Percentiles rank a stretch among this genome's conserved stretches.
phyloP scores from a whole-genome alignment of 2,797 vertebrate species.

The Propithecus deckenii region DNA sequence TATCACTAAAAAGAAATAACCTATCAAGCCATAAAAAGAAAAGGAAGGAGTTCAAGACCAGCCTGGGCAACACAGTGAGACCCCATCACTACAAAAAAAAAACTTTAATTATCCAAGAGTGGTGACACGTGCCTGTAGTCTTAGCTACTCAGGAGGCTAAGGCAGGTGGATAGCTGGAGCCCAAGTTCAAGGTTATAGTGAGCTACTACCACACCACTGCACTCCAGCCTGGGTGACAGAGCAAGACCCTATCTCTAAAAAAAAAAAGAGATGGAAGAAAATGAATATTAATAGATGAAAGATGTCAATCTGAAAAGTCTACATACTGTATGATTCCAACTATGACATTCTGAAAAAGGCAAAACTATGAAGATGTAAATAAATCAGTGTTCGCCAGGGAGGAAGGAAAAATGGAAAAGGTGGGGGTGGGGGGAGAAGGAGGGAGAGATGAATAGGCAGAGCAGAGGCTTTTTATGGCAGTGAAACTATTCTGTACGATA shows the following conservation, averaged over 20 bases:
- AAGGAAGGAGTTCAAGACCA: background rate
- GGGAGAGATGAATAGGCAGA: background rate
- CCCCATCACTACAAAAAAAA: background rate
- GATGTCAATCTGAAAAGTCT: constrained; percentile 12
- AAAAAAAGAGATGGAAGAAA: background rate
- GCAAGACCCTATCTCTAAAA: background rate
- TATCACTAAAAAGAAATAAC: background rate
- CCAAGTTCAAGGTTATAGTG: background rate
- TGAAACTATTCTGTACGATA: background rate
- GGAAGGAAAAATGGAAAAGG: background rate
- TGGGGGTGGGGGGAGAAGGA: background rate
- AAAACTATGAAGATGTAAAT: background rate
- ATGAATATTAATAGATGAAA: background rate
- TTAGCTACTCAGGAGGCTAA: background rate
- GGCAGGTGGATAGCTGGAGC: background rate
- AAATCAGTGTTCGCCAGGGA: background rate
- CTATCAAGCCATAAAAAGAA: background rate
- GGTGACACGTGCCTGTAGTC: background rate
- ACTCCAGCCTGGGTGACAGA: background rate
- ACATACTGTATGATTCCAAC: background rate
- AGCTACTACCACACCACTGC: background rate
- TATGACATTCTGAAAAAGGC: background rate
- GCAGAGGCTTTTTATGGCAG: background rate
- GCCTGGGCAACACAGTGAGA: background rate
- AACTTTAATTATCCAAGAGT: background rate